Base-by-base conservation (phyloP, 2,888 invertebrate genomes). In the Drosophila colorata region DNA sequence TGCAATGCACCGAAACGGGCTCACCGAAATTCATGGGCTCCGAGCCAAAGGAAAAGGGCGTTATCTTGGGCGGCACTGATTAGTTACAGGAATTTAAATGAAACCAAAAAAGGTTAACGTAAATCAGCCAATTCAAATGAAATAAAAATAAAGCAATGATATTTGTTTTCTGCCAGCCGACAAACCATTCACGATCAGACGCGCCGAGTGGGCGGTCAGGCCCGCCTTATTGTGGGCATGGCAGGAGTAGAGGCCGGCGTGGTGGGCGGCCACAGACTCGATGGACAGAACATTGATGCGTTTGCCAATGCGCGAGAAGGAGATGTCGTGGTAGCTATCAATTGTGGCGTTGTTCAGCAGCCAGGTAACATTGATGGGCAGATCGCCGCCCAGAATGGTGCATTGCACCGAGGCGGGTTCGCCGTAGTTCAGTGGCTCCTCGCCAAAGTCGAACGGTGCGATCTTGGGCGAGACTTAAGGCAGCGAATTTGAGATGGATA, bases 21-120 rank as follows among this genome's bases (percentile, higher is more conserved):
- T 95, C 95, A 65, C 95, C 95, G 78, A 95, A 94, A 91, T 95
- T 95, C 91, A 95, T 94, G 52, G 95, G 94, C 80, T 94, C 94
- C 87, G 95, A 95, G 88, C 95, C 96, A 91, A 96, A 96, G 77
- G 95, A 93, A 92, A 96, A 96, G 83, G 96, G 95, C 90, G 94
- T 94, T 89, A 96, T 95, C 93, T 91, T 91, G 37, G 91, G 91
- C 31, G 90, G 88, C 37, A 91, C 91, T 90, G 58, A 66, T 49
- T 16, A 35, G 35, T 28, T 44, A 4, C n/a, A 43, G 51, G 25
- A 38, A 13, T 9, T 8, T 2, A 43, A 43, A 48, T 40, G 40
- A 20, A 8, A 49, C 9, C 11, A 49, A 60, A 47, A 40, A 6
- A 38, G 43, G 9, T 33, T 16, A 38, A 55, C 33, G 13, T 2